A percentile compares a stretch with the other conserved stretches of the same genome.
Evolutionary conservation across 1,140 invertebrate species (phyloP).

Genomic region (Drosophila subobscura): DNA sequence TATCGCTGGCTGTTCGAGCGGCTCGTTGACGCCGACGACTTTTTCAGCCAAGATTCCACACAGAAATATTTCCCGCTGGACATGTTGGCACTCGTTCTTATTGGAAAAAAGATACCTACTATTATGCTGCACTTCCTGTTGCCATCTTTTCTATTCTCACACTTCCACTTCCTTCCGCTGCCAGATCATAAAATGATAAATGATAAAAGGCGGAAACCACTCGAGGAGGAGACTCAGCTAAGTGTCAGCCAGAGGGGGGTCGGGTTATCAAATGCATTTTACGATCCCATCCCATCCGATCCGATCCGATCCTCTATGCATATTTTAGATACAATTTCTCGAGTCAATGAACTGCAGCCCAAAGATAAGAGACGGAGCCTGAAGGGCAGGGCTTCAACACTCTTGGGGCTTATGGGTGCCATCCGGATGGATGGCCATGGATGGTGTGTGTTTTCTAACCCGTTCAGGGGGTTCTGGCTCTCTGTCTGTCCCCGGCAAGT

Average conservation of each 20-base stretch:
- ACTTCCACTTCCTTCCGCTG: constrained; percentile 73
- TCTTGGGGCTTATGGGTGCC: constrained; percentile 11
- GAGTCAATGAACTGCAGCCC: constrained; percentile 69
- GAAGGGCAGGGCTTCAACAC: constrained; percentile 35
- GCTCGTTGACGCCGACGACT: constrained; percentile 20
- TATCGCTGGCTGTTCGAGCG: constrained; percentile 28
- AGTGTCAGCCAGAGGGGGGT: constrained; percentile 27
- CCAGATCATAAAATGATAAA: constrained; percentile 1
- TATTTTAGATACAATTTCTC: constrained; percentile 55
- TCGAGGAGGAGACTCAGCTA: constrained; percentile 35
- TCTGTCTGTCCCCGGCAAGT: constrained; percentile 43
- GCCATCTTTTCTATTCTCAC: constrained; percentile 59
- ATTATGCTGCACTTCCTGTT: constrained; percentile 75
- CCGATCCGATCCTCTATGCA: constrained; percentile 28
- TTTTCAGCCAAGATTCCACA: constrained; percentile 45
- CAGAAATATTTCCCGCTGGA: constrained; percentile 36
- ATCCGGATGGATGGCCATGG: too few relatives aligned
- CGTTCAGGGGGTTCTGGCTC: neutral
- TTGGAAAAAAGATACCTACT: constrained; percentile 48
- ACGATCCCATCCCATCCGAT: constrained; percentile 17
- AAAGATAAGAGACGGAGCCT: constrained; percentile 57
- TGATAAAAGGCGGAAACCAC: constrained; percentile 68
- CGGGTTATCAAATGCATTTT: constrained; percentile 75
- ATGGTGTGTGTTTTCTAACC: constrained; percentile 15
- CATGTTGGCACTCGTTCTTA: constrained; percentile 15